Conservation (phyloP, 2,888 invertebrate species). For the Patella depressa region DNA sequence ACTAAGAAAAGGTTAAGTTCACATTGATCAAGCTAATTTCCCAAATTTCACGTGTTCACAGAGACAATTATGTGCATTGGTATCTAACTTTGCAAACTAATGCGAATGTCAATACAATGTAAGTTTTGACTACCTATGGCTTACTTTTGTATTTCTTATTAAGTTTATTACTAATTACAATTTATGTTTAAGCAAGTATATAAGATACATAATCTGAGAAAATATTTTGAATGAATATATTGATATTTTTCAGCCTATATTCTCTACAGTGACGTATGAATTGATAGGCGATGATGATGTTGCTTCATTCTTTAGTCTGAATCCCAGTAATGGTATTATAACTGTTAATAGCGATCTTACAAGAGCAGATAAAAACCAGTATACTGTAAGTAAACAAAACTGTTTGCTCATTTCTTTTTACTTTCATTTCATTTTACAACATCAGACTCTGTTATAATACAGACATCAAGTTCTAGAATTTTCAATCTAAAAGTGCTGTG, state of each 20-base stretch:
- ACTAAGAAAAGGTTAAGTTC: too few relatives aligned
- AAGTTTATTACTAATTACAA: too few relatives aligned
- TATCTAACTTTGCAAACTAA: too few relatives aligned
- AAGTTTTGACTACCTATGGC: too few relatives aligned
- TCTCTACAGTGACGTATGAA: background rate
- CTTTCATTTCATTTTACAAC: constrained; percentile 32
- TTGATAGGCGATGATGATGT: background rate
- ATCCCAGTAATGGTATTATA: background rate
- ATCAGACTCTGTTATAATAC: background rate
- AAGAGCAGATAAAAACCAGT: background rate
- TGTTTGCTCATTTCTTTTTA: background rate
- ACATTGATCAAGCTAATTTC: too few relatives aligned
- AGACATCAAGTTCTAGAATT: background rate
- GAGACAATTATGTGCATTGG: too few relatives aligned
- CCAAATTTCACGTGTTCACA: too few relatives aligned
- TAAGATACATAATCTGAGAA: too few relatives aligned
- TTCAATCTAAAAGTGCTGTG: background rate
- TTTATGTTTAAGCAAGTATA: too few relatives aligned
- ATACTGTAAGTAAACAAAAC: constrained; percentile 6
- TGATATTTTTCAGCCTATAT: background rate
- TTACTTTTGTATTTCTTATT: too few relatives aligned
- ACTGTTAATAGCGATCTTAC: constrained; percentile 6
- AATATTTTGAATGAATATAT: background rate
- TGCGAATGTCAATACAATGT: too few relatives aligned
- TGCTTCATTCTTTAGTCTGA: background rate